Evolutionary conservation across 2,888 invertebrate species (phyloP).

Genomic region (Pachycephus smyrnensis): DNA sequence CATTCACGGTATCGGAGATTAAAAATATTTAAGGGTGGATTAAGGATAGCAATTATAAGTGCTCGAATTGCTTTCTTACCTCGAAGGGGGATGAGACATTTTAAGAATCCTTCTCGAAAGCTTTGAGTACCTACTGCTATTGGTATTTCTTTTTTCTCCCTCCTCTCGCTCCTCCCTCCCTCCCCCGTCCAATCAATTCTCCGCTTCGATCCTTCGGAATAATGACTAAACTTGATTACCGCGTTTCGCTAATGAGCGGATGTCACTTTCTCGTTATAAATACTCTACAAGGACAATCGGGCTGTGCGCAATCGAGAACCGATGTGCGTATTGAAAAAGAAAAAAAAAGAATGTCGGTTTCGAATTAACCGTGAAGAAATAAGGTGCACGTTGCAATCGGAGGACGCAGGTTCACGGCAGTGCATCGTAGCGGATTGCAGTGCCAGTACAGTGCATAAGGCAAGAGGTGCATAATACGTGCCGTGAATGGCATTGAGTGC

Average conservation of each 20-base stretch:
- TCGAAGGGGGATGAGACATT: conserved; percentile 2
- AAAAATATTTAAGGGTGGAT: conserved; percentile 42
- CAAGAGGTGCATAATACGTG: conserved; percentile 36
- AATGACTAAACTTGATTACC: background rate
- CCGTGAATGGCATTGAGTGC: conserved; percentile 49
- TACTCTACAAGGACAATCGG: background rate
- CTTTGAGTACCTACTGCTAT: background rate
- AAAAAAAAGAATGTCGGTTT: background rate
- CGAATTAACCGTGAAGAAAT: background rate
- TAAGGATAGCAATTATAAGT: conserved; percentile 38
- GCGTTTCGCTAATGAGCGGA: background rate
- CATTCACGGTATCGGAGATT: conserved; percentile 31
- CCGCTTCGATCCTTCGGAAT: background rate
- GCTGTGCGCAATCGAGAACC: background rate
- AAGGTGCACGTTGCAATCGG: conserved; percentile 18
- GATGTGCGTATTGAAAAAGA: background rate
- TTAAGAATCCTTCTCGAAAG: background rate
- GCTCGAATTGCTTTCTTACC: conserved; percentile 28
- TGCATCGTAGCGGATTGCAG: conserved; percentile 31
- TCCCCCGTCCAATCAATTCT: background rate
- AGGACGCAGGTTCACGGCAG: conserved; percentile 42
- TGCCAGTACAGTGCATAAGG: conserved; percentile 22
- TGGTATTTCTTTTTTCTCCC: background rate
- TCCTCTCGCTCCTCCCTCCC: background rate
- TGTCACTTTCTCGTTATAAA: background rate